These are phyloP conservation scores for Drosophila burlai DNA, from an alignment of 1,140 invertebrate genomes.

Conservation along the genomic window DNA sequence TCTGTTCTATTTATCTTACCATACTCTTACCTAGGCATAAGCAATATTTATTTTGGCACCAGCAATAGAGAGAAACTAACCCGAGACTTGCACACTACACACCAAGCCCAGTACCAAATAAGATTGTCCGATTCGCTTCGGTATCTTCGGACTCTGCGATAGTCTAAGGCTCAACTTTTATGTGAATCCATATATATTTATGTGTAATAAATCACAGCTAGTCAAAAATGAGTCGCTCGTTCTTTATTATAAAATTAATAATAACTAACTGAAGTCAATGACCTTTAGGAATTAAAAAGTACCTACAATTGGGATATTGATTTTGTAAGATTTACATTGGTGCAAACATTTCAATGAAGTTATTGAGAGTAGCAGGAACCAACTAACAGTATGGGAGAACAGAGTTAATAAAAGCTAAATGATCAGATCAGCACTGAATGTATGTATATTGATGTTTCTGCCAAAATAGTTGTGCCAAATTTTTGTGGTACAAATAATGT, in stretches of 20 bases:
- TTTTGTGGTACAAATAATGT: too few relatives aligned
- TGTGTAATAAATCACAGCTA: conserved; percentile 57
- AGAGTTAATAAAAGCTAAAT: too few relatives aligned
- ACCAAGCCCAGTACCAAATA: conserved; percentile 53
- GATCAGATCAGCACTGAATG: too few relatives aligned
- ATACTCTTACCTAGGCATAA: conserved; percentile 70
- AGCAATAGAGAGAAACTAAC: conserved; percentile 68
- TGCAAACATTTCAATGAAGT: too few relatives aligned
- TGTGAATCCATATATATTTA: conserved; percentile 58
- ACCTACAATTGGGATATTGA: not conserved
- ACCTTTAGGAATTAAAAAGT: not conserved
- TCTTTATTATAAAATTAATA: not conserved
- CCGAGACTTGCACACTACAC: conserved; percentile 45
- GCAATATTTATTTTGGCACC: conserved; percentile 73
- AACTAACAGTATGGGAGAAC: too few relatives aligned
- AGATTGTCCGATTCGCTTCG: conserved; percentile 25
- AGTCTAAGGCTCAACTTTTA: conserved; percentile 56
- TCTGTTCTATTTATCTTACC: conserved; percentile 68
- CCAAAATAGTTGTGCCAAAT: too few relatives aligned
- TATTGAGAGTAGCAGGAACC: too few relatives aligned
- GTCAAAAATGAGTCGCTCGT: conserved; percentile 19
- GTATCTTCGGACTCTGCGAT: conserved; percentile 32
- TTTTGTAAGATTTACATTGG: too few relatives aligned
- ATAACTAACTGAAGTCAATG: not conserved
- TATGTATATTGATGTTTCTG: too few relatives aligned